Conservation (phyloP, 1,140 invertebrate genomes). For the Episyrphus balteatus region DNA sequence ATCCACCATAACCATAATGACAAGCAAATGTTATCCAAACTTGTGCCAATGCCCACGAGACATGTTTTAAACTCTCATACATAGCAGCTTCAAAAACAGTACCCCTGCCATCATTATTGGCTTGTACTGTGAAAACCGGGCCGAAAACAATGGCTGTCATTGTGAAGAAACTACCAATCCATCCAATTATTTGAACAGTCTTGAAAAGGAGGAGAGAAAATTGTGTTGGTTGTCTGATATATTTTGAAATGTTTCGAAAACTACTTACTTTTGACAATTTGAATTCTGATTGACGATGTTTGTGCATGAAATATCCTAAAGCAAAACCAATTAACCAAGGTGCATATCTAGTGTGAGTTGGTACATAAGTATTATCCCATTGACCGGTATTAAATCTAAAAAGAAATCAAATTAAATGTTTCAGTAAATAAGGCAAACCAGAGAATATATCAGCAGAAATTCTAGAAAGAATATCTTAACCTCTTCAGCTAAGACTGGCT, state of each 20-base stretch:
- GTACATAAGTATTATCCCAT: constrained; percentile 8
- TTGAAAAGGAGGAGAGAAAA: too few relatives aligned
- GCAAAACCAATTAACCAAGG: constrained; percentile 23
- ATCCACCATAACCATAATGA: constrained; percentile 48
- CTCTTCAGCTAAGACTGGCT: too few relatives aligned
- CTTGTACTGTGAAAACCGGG: constrained; percentile 17
- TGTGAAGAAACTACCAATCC: constrained; percentile 16
- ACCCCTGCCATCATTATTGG: constrained; percentile 16
- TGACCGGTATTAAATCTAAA: background rate
- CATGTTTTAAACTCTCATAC: constrained; percentile 49
- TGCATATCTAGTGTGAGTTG: constrained; percentile 17
- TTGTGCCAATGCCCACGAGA: constrained; percentile 47
- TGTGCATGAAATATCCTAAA: constrained; percentile 21
- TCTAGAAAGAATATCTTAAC: too few relatives aligned
- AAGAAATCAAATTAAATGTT: too few relatives aligned
- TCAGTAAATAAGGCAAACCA: too few relatives aligned
- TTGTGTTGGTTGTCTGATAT: too few relatives aligned
- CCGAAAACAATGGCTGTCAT: constrained; percentile 17
- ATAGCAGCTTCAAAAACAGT: constrained; percentile 40
- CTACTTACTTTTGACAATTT: constrained; percentile 7
- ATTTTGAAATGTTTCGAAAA: too few relatives aligned
- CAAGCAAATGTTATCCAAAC: constrained; percentile 60
- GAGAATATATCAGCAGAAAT: too few relatives aligned
- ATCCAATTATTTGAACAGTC: constrained; percentile 2
- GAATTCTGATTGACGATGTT: constrained; percentile 6